A percentile compares a stretch with the other conserved stretches of the same genome.
These are phyloP conservation scores for Tolypeutes matacus DNA, from an alignment of 2,797 vertebrate genomes.

Conservation along the genomic window DNA sequence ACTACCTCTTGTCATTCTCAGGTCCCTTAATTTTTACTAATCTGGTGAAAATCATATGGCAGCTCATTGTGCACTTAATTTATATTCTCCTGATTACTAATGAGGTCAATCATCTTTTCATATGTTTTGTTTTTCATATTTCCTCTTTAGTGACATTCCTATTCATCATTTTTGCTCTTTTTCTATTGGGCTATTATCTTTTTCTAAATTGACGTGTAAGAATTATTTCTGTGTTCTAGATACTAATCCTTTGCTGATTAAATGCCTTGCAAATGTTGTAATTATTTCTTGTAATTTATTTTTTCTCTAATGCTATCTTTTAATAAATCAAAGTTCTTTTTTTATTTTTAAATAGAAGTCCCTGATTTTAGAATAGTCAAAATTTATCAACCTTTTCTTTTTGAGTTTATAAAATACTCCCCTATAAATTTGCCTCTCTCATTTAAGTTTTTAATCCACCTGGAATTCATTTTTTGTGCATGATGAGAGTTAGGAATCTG, in stretches of 20 bases:
- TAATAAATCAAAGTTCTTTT: slow-evolving; percentile 10
- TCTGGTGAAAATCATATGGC: background rate
- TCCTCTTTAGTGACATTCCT: background rate
- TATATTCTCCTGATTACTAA: background rate
- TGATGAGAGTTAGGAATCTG: background rate
- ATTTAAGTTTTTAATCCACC: background rate
- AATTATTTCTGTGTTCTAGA: background rate
- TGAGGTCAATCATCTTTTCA: background rate
- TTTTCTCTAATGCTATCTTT: slow-evolving; percentile 39
- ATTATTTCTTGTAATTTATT: background rate
- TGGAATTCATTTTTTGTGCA: background rate
- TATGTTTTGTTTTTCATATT: background rate
- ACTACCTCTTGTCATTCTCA: no score
- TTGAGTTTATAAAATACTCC: slow-evolving; percentile 1
- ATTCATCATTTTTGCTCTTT: background rate
- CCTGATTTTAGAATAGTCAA: slow-evolving; percentile 39
- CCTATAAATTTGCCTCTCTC: background rate
- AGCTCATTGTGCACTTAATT: background rate
- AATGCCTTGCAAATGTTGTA: background rate
- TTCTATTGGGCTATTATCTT: background rate
- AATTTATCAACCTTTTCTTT: background rate
- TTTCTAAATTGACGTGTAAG: slow-evolving; percentile 29
- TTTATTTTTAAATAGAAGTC: slow-evolving; percentile 34
- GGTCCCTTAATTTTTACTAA: background rate
- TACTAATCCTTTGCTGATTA: background rate